These are phyloP conservation scores for Paelopatides confundens DNA, from an alignment of 53 echinoderm and acorn worm species.

Conservation along the genomic window DNA sequence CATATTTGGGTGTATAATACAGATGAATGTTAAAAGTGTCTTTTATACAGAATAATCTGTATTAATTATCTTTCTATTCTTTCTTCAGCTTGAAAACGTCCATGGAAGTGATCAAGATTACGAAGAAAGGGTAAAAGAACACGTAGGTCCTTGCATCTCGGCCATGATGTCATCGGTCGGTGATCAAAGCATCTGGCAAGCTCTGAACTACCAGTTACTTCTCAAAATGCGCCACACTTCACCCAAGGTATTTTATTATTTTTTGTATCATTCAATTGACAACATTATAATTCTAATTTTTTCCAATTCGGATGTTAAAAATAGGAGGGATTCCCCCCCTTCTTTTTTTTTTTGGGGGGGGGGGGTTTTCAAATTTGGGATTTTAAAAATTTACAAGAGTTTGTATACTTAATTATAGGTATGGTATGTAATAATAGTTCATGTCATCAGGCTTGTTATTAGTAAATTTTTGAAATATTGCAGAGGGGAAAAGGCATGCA, in stretches of 20 bases:
- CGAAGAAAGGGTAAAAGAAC: slow-evolving; percentile 64
- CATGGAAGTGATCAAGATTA: slow-evolving; percentile 70
- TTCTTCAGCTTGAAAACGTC: slow-evolving; percentile 88
- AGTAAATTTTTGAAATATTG: too few species aligned
- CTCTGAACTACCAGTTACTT: slow-evolving; percentile 94
- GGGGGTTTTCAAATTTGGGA: too few species aligned
- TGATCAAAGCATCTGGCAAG: slow-evolving; percentile 92
- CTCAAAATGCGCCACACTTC: slow-evolving; percentile 73
- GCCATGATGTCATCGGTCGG: slow-evolving; percentile 77
- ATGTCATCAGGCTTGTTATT: too few species aligned
- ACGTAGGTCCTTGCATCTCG: slow-evolving; percentile 87
- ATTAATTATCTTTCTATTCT: neutral
- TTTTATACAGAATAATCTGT: too few species aligned
- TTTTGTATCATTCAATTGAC: neutral
- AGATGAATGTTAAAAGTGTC: too few species aligned
- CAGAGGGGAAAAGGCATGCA: too few species aligned
- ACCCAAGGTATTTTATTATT: slow-evolving; percentile 51
- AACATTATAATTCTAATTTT: neutral
- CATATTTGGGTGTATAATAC: too few species aligned
- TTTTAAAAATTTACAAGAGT: too few species aligned
- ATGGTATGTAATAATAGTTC: too few species aligned
- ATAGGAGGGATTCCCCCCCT: neutral
- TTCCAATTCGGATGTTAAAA: neutral
- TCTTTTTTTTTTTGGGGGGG: too few species aligned
- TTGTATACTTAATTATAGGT: too few species aligned